Evolutionary conservation across 2,797 vertebrate genomes (phyloP), one percentile per base, ranked within the genome.

Genomic region (Anguilla obscura): DNA sequence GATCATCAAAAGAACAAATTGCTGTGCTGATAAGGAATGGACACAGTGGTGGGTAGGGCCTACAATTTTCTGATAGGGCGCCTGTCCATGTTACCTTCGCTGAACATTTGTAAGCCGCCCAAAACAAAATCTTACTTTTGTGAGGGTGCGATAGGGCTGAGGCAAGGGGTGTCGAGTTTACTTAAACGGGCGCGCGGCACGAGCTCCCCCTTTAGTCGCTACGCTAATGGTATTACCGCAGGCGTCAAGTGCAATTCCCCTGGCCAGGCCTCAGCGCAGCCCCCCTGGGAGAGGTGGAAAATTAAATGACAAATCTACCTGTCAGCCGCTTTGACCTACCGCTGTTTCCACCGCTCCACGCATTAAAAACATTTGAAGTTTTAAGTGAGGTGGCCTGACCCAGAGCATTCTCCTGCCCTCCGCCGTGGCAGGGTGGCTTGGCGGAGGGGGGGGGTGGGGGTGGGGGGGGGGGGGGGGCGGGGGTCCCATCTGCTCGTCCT

Each of bases 301-400:
- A 79, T 88, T 12, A 85, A 76, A 88, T 88, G 87, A 86, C 87
- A 36, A 86, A 86, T 88, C 71, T 79, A 86, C 87, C 88, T 80
- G 84, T 86, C 85, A 83, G 45, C 18, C 9, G 30, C 50, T 86
- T 63, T 86, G 80, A 86, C 85, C 87, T 48, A n/a, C 58, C 27
- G 24, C 30, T 84, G 30, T 71, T 79, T 85, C 86, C 60, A 52
- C 30, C 63, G 36, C 27, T 84, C 86, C 40, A 83, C 58, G 76
- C 79, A 87, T 79, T 80, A 54, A 85, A 87, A 85, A 54, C 69
- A 85, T 85, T 85, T 27, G n/a, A 60, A 69, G 50, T 86, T 87
- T 83, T 87, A 71, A 69, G 86, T 33, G 21, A 40, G 66, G 84
- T 40, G 48, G 36, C 63, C 85, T 85, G 82, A 85, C 86, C 86